Evolutionary conservation across 1,140 invertebrate species (phyloP).

Genomic region (Drosophila teissieri): DNA sequence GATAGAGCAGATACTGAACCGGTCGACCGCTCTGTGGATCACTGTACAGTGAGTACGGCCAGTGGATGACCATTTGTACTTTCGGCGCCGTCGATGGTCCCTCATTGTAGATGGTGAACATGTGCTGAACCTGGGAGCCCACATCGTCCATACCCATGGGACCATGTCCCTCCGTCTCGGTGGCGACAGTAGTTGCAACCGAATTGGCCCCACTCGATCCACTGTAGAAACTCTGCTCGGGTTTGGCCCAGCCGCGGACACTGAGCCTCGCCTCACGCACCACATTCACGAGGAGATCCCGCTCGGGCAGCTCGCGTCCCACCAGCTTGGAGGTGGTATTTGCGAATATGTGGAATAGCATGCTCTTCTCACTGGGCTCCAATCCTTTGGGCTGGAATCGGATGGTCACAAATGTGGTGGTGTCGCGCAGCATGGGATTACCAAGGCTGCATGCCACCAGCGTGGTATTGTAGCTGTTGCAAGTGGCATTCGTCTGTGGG

Average conservation of each 20-base stretch:
- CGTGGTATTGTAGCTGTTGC: conserved; percentile 90
- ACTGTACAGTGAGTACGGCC: conserved; percentile 95
- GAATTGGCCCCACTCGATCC: conserved; percentile 87
- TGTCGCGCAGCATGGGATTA: conserved; percentile 91
- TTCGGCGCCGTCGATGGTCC: conserved; percentile 93
- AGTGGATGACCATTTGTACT: conserved; percentile 92
- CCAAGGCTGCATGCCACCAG: conserved; percentile 92
- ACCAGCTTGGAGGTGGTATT: conserved; percentile 94
- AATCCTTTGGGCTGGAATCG: conserved; percentile 92
- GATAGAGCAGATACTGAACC: conserved; percentile 96
- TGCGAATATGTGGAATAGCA: conserved; percentile 90
- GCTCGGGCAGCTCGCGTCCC: conserved; percentile 85
- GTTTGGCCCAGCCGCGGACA: conserved; percentile 89
- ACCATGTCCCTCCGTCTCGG: conserved; percentile 84
- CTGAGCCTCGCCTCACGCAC: conserved; percentile 93
- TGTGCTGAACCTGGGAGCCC: conserved; percentile 93
- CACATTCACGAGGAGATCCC: conserved; percentile 88
- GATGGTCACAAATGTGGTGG: conserved; percentile 87
- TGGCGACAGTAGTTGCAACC: conserved; percentile 49
- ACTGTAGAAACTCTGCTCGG: conserved; percentile 94
- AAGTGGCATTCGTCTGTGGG: conserved; percentile 86
- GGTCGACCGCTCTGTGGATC: conserved; percentile 86
- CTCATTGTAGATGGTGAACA: conserved; percentile 93
- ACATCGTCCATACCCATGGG: conserved; percentile 94
- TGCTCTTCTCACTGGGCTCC: conserved; percentile 88